Evolutionary conservation across 2,888 invertebrate genomes (phyloP), one percentile per base, ranked within the genome.

Genomic region (Rhagonycha fulva): DNA sequence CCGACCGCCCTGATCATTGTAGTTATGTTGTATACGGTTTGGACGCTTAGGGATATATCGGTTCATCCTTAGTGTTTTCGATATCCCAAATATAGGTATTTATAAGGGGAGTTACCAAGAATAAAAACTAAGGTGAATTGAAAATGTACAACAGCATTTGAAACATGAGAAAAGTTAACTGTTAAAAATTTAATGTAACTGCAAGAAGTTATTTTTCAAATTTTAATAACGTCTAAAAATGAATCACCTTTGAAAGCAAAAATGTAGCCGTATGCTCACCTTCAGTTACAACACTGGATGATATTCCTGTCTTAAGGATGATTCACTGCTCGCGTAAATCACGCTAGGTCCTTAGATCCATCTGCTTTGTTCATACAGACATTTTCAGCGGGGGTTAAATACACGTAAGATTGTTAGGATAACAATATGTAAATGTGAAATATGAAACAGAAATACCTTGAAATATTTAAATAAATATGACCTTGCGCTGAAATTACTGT

Each of bases 1-100:
- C 47, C 63, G 66, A 75, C 74, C 77, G 75, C 75, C 77, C 75
- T 71, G 68, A 73, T 73, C 75, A 73, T 75, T 78, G 73, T 75
- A 73, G 73, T 73, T 77, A 75, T 72, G 72, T 68, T 78, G 73
- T 78, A 75, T 75, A 75, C 66, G 70, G 75, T 60, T 70, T 68
- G 72, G 70, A 68, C 72, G 72, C 66, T 76, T 47, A 68, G 72
- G 73, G 68, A 76, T 76, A 75, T 75, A 76, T 76, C 70, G 72
- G 70, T 76, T 72, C 69, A 76, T 76, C 76, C 72, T 72, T 71
- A 60, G 76, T 70, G 70, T 76, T 76, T 72, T 72, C 70, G 62
- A 66, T 67, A 69, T 62, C 63, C 72, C 60, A 28, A 72, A 63
- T 66, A 70, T 69, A 70, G 72, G 73, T 73, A 75, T 75, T 75